Evolutionary conservation across 2,888 invertebrate species (phyloP).

Genomic region (Caenorhabditis sp.): DNA sequence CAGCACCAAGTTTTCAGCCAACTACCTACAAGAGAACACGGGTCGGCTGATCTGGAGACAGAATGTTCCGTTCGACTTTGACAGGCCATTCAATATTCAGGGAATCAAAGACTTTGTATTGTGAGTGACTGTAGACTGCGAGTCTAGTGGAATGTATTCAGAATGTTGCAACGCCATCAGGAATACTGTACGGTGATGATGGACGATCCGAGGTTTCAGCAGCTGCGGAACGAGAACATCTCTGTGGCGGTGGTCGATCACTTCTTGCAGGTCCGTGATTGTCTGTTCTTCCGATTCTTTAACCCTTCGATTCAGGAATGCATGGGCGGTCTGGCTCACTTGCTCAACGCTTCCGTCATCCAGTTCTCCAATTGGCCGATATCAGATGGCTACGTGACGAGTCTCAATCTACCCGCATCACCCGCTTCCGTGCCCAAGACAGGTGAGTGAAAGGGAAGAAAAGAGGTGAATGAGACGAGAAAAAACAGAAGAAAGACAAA

Average conservation of each 20-base stretch:
- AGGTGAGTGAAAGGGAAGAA: slow-evolving; percentile 60
- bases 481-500: not conserved
- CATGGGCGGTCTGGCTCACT: slow-evolving; percentile 74
- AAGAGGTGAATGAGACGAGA: too few relatives aligned
- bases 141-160: slow-evolving; percentile 10
- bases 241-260: slow-evolving; percentile 79
- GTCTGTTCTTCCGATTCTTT: not conserved
- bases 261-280: slow-evolving; percentile 75
- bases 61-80: slow-evolving; percentile 75
- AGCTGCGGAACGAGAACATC: slow-evolving; percentile 55
- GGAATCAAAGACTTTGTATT: slow-evolving; percentile 73
- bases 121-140: slow-evolving; percentile 21
- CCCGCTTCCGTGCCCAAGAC: slow-evolving; percentile 77
- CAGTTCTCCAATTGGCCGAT: slow-evolving; percentile 81
- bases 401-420: slow-evolving; percentile 76
- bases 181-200: slow-evolving; percentile 74
- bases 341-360: slow-evolving; percentile 78
- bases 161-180: slow-evolving; percentile 77
- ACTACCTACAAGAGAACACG: slow-evolving; percentile 66
- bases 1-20: too few relatives aligned
- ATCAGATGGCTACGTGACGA: slow-evolving; percentile 78
- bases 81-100: slow-evolving; percentile 74
- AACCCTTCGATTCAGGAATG: too few relatives aligned
- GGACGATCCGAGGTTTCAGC: slow-evolving; percentile 66
- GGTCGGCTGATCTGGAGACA: slow-evolving; percentile 72